These are phyloP conservation scores for Pollenia amentaria DNA, from an alignment of 2,888 invertebrate species.

Conservation along the genomic window DNA sequence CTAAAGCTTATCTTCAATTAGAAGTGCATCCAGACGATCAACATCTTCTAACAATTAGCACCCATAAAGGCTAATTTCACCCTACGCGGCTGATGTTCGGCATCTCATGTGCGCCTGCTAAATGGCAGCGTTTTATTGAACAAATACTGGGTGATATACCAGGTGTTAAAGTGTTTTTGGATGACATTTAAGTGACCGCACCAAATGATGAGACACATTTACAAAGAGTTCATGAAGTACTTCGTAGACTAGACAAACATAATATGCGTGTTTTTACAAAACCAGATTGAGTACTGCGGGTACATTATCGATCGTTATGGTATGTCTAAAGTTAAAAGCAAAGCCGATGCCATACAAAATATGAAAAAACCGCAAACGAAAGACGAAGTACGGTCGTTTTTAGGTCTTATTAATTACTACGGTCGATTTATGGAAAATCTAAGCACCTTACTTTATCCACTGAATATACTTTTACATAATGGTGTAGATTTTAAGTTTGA, in stretches of 20 bases:
- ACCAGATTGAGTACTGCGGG: slow-evolving; percentile 24
- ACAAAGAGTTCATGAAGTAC: slow-evolving; percentile 74
- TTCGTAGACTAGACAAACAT: slow-evolving; percentile 74
- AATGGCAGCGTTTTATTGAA: slow-evolving; percentile 78
- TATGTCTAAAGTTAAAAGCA: slow-evolving; percentile 77
- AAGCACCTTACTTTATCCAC: slow-evolving; percentile 76
- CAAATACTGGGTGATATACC: slow-evolving; percentile 75
- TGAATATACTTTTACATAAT: slow-evolving; percentile 73
- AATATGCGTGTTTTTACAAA: slow-evolving; percentile 76
- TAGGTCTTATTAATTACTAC: slow-evolving; percentile 75
- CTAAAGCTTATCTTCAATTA: slow-evolving; percentile 80
- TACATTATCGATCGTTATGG: slow-evolving; percentile 77
- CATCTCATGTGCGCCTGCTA: slow-evolving; percentile 77
- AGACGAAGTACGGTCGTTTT: slow-evolving; percentile 77
- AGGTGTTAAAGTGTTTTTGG: slow-evolving; percentile 77
- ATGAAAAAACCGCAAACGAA: slow-evolving; percentile 75
- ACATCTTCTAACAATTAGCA: slow-evolving; percentile 79
- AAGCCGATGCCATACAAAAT: slow-evolving; percentile 78
- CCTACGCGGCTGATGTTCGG: slow-evolving; percentile 79
- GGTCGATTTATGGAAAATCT: slow-evolving; percentile 78
- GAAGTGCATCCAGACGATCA: slow-evolving; percentile 77
- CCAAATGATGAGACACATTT: slow-evolving; percentile 75
- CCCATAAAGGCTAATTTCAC: slow-evolving; percentile 79
- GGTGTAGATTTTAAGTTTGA: slow-evolving; percentile 75
- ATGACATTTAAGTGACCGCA: slow-evolving; percentile 77